Conservation (phyloP, 1,140 invertebrate species). For the Cecropterus lyciades region DNA sequence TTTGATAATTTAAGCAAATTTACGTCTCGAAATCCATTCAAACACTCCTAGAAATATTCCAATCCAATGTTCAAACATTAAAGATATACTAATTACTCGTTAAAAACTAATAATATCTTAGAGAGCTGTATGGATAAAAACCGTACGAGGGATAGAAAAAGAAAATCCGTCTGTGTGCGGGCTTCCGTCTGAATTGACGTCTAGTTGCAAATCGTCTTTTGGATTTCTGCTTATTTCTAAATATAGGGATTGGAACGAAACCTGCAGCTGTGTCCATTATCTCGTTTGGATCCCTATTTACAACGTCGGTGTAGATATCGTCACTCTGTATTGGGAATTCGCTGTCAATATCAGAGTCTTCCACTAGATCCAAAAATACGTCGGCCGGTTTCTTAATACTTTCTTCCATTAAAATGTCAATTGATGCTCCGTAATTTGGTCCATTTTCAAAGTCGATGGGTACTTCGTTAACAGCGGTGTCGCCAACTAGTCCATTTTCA, state of each 20-base stretch:
- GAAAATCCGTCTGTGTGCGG: conserved; percentile 50
- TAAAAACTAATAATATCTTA: conserved; percentile 60
- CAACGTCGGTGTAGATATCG: conserved; percentile 44
- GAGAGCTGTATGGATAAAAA: conserved; percentile 67
- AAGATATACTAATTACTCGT: conserved; percentile 3
- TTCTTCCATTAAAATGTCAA: conserved; percentile 44
- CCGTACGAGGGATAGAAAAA: conserved; percentile 62
- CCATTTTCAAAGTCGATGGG: conserved; percentile 28
- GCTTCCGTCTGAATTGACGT: conserved; percentile 53
- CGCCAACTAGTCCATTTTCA: conserved; percentile 6
- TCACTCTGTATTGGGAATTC: conserved; percentile 30
- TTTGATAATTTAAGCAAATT: too few species aligned
- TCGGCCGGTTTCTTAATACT: conserved; percentile 31
- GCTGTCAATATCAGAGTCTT: conserved; percentile 19
- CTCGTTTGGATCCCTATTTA: conserved; percentile 60
- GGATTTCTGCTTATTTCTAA: conserved; percentile 53
- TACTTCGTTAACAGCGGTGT: conserved; percentile 41
- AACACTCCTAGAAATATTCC: too few species aligned
- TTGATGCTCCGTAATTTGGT: conserved; percentile 36
- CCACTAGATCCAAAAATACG: conserved; percentile 26
- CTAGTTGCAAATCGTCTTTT: conserved; percentile 52
- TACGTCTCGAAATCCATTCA: too few species aligned
- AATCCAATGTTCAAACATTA: background rate
- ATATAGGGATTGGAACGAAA: conserved; percentile 61
- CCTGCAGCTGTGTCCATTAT: conserved; percentile 74